Base-by-base conservation (phyloP, 2,113 vertebrate species). In the Malurus alboscapulatus region DNA sequence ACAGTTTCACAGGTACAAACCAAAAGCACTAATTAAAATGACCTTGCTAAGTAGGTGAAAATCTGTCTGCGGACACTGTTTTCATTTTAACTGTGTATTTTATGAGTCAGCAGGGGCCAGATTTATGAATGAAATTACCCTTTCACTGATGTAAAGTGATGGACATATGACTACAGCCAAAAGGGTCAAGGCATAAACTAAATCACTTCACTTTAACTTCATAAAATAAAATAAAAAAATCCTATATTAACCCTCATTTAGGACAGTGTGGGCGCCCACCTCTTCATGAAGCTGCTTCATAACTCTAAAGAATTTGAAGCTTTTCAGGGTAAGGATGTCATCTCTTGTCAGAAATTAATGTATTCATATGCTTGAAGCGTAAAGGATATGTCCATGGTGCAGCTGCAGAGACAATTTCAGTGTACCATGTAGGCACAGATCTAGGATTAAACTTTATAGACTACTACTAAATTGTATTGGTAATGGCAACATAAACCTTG, bases 401-500 rank as follows among this genome's bases (percentile, higher is more conserved):
- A 79, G 50, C 30, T 53, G 12, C 30, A 58, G 15, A 76, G 54
- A 45, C 50, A 78, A 51, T 53, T 92, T 78, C 40, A 57, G 13
- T 68, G 38, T 44, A 36, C n/a, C 30, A 42, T 34, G 27, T 15
- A 85, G 71, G 65, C 40, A 68, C 21, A 74, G 47, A 58, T 50
- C 38, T 74, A 84, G 26, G 27, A 77, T 66, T 93, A 74, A 66
- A 74, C 32, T 57, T 18, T 34, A 75, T 17, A 61, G 25, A 61
- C 36, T 88, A 19, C 32, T 58, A 10, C 36, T 86, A 42, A 73
- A 50, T 72, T 82, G 17, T 36, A 17, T 36, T 77, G 24, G 8
- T 72, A 82, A 32, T 59, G 42, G 42, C n/a, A 91, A 53, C 45
- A 76, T 87, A 94, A 91, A 94, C 79, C 48, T 75, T 62, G 47